These are phyloP conservation scores for Microctenopoma steveboyesi DNA, from an alignment of 2,797 vertebrate genomes.

Conservation along the genomic window DNA sequence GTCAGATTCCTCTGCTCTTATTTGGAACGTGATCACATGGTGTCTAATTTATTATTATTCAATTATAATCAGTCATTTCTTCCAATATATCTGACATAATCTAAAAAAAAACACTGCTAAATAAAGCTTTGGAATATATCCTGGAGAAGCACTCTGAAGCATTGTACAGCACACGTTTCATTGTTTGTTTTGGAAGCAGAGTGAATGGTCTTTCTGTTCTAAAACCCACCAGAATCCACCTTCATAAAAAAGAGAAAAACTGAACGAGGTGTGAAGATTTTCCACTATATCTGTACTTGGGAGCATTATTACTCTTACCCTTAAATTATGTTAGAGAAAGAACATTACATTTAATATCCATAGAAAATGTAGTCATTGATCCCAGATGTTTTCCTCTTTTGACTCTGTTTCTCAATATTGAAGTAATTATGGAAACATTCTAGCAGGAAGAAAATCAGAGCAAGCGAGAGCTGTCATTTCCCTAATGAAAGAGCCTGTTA, in stretches of 20 bases:
- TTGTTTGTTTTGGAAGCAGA: not conserved
- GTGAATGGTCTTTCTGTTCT: not conserved
- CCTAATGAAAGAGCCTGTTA: slow-evolving; percentile 72
- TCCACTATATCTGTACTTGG: slow-evolving; percentile 2
- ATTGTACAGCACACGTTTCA: too few relatives aligned
- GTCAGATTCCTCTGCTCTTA: slow-evolving; percentile 4
- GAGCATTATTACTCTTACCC: slow-evolving; percentile 21
- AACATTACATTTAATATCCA: slow-evolving; percentile 54
- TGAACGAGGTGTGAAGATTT: not conserved
- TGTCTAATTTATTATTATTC: slow-evolving; percentile 26
- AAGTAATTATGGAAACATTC: slow-evolving; percentile 71
- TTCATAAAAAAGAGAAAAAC: not conserved
- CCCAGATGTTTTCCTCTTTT: slow-evolving; percentile 54
- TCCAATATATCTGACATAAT: slow-evolving; percentile 2
- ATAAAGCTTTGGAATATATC: not conserved
- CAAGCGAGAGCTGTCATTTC: slow-evolving; percentile 66
- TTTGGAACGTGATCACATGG: slow-evolving; percentile 21
- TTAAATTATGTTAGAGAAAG: slow-evolving; percentile 29
- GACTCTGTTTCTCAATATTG: slow-evolving; percentile 53
- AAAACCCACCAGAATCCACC: not conserved
- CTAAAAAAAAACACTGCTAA: not conserved
- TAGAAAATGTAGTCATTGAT: slow-evolving; percentile 62
- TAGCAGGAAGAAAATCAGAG: slow-evolving; percentile 58
- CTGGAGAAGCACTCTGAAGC: not conserved
- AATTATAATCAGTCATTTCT: not conserved